Percentiles rank a stretch among this genome's conserved stretches.
Conservation (phyloP, 2,113 vertebrate species). For the Catharus minimus region DNA sequence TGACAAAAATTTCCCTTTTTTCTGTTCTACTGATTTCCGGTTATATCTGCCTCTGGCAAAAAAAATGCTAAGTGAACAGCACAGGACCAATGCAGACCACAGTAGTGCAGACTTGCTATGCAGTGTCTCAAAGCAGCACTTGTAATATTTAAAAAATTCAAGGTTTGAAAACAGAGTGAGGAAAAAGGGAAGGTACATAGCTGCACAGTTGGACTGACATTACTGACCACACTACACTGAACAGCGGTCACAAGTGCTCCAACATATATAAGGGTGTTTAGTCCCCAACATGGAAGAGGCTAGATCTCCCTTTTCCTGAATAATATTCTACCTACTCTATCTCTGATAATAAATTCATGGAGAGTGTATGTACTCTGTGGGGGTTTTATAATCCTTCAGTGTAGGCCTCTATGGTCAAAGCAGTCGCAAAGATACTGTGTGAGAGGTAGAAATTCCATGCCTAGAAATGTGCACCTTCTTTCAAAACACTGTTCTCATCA, state of each 20-base stretch:
- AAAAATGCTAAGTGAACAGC: neutral
- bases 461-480: neutral
- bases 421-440: neutral
- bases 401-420: neutral
- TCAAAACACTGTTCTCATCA: neutral
- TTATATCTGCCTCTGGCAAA: neutral
- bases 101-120: neutral
- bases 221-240: neutral
- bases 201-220: neutral
- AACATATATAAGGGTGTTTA: neutral
- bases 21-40: neutral
- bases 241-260: neutral
- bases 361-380: neutral
- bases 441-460: neutral
- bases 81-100: neutral
- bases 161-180: neutral
- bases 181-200: neutral
- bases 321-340: neutral
- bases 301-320: neutral
- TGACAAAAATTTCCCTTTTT: neutral
- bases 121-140: neutral
- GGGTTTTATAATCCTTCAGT: neutral
- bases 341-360: neutral
- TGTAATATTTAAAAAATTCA: neutral
- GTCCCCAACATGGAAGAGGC: neutral